Evolutionary conservation across 2,888 invertebrate genomes (phyloP).

Genomic region (Thymelicus sylvestris): DNA sequence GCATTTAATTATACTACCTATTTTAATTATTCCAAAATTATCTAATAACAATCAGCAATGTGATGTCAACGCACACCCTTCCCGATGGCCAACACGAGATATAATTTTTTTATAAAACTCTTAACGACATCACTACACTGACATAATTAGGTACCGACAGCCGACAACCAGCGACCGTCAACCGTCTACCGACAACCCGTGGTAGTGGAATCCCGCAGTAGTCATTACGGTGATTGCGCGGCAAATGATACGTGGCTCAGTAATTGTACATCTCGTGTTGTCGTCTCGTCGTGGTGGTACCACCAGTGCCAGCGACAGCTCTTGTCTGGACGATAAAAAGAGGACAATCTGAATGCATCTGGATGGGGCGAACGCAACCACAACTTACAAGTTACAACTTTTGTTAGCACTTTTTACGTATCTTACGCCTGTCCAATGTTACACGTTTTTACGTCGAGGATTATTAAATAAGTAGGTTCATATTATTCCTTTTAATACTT

Average conservation of each 20-base stretch:
- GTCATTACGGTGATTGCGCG: slow-evolving; percentile 21
- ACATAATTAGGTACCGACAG: slow-evolving; percentile 4
- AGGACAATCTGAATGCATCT: slow-evolving; percentile 8
- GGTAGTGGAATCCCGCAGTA: slow-evolving; percentile 14
- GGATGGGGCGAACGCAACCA: background rate
- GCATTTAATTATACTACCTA: no score
- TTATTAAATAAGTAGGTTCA: no score
- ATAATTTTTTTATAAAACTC: background rate
- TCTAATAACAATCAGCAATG: no score
- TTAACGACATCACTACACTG: background rate
- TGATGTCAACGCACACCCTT: no score
- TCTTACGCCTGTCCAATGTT: no score
- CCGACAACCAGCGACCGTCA: background rate
- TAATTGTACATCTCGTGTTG: slow-evolving; percentile 13
- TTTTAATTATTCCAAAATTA: no score
- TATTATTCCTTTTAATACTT: no score
- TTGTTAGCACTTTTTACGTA: no score
- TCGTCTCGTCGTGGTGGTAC: background rate
- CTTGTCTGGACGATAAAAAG: background rate
- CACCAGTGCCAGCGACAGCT: background rate
- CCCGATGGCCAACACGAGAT: no score
- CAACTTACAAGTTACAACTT: background rate
- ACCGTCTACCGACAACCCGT: background rate
- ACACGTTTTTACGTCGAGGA: no score
- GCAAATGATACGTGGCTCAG: slow-evolving; percentile 16